phyloP scores from a whole-genome alignment of 1,140 invertebrate species.

The Colletes gigas region DNA sequence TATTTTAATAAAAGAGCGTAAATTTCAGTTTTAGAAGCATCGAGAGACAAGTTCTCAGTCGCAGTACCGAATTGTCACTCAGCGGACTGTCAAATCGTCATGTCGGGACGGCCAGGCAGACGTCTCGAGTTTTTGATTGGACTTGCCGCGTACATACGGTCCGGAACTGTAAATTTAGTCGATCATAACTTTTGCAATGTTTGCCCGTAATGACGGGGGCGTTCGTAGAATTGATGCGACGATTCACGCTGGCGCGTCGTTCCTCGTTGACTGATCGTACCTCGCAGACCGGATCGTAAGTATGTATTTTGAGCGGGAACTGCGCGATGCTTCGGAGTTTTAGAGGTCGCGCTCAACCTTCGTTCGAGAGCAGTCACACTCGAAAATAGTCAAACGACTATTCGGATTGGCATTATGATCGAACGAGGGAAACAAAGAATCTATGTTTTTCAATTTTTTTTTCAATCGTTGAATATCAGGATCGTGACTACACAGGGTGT shows the following conservation, averaged over 20 bases:
- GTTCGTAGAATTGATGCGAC: background rate
- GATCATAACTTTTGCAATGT: constrained; percentile 31
- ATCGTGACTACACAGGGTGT: no score
- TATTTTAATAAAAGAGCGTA: no score
- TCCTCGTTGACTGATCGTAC: background rate
- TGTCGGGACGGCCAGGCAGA: background rate
- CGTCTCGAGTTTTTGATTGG: background rate
- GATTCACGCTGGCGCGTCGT: constrained; percentile 1
- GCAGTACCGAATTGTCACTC: constrained; percentile 24
- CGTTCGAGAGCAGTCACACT: no score
- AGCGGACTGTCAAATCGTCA: constrained; percentile 21
- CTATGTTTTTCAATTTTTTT: no score
- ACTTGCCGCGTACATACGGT: background rate
- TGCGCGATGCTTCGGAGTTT: no score
- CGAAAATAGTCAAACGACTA: no score
- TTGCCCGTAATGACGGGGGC: background rate
- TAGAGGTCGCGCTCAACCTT: no score
- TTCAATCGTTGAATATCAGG: no score
- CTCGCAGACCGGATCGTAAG: background rate
- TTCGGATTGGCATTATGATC: no score
- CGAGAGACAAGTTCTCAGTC: no score
- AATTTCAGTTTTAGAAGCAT: no score
- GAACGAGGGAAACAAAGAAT: no score
- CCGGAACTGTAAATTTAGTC: constrained; percentile 2
- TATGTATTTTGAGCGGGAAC: background rate